Percentiles rank a stretch among this genome's conserved stretches.
Conservation (phyloP, 2,888 invertebrate genomes). For the Seladonia tumulorum region DNA sequence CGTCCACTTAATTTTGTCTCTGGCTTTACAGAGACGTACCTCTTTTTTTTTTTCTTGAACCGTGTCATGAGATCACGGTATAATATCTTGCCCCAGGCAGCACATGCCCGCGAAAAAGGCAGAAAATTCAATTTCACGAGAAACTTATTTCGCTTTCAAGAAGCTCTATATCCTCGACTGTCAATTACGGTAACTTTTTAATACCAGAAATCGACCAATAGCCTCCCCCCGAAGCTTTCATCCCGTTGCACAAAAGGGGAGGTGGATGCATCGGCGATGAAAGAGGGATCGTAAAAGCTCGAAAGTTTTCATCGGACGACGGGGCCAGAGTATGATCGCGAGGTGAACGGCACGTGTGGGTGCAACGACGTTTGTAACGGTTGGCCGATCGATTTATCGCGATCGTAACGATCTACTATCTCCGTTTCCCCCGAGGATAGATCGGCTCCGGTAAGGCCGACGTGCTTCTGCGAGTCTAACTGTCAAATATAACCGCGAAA, state of each 20-base stretch:
- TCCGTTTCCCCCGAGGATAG: slow-evolving; percentile 34
- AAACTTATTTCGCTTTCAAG: not conserved
- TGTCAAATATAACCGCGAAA: slow-evolving; percentile 44
- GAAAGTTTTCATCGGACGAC: not conserved
- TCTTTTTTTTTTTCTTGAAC: too few species aligned
- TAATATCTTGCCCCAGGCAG: not conserved
- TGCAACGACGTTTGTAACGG: not conserved
- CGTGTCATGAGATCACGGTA: not conserved
- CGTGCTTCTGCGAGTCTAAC: slow-evolving; percentile 28
- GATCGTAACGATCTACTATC: not conserved
- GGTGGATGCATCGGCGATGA: too few species aligned
- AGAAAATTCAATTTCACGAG: not conserved
- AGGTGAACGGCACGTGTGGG: not conserved
- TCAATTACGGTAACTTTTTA: slow-evolving; percentile 2
- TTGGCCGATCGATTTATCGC: slow-evolving; percentile 43
- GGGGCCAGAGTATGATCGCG: not conserved
- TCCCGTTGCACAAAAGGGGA: not conserved
- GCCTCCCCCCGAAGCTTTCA: not conserved
- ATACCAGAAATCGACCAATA: not conserved
- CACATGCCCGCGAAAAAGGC: not conserved
- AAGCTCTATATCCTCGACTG: not conserved
- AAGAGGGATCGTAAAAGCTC: not conserved
- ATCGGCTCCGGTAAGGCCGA: slow-evolving; percentile 24
- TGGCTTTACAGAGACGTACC: too few species aligned
- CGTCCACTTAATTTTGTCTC: not conserved